Percentiles rank a stretch among this genome's conserved stretches.
Evolutionary conservation across 2,113 vertebrate genomes (phyloP).

Genomic region (Lepisosteus osseus): DNA sequence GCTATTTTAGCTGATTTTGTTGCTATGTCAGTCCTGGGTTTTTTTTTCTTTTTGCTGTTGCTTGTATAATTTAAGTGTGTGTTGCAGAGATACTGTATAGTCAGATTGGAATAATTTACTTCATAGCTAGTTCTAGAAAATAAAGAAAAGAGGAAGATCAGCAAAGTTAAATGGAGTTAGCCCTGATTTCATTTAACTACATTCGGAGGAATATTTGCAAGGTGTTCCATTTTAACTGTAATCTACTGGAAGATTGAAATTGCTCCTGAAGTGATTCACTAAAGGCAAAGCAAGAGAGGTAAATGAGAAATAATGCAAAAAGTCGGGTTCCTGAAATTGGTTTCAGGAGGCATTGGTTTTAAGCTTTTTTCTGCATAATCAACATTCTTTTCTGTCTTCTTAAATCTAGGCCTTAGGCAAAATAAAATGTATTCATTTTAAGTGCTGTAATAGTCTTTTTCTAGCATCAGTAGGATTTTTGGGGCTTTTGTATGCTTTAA

Average conservation of each 20-base stretch:
- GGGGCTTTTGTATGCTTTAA: neutral
- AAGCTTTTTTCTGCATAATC: neutral
- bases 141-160: too few relatives aligned
- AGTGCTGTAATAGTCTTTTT: neutral
- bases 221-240: too few relatives aligned
- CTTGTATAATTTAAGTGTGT: neutral
- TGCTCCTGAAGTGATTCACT: neutral
- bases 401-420: slow-evolving; percentile 1
- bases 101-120: too few relatives aligned
- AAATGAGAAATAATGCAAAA: too few relatives aligned
- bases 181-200: too few relatives aligned
- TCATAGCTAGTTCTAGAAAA: too few relatives aligned
- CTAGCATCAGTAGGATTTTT: neutral
- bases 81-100: too few relatives aligned
- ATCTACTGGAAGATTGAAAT: too few relatives aligned
- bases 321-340: neutral
- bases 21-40: neutral
- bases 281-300: neutral
- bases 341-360: slow-evolving; percentile 10
- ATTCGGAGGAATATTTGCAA: too few relatives aligned
- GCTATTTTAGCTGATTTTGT: neutral
- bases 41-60: neutral
- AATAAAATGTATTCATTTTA: neutral
- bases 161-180: too few relatives aligned
- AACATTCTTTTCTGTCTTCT: neutral